Conservation (phyloP, 2,113 vertebrate genomes). For the Steatornis caripensis region DNA sequence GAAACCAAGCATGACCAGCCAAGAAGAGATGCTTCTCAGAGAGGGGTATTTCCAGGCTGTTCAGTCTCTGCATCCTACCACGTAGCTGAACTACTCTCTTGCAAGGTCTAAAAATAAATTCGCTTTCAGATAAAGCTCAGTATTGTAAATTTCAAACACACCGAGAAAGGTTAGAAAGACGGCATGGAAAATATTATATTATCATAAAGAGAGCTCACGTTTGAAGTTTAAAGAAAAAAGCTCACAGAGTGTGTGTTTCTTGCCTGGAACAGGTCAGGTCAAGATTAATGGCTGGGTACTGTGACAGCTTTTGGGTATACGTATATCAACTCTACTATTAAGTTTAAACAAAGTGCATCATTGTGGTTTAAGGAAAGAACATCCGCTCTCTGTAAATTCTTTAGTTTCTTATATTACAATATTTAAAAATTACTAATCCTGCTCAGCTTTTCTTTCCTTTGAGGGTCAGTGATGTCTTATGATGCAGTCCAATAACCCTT, state of each 20-base stretch:
- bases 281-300: background rate
- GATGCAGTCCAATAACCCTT: background rate
- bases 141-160: background rate
- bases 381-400: background rate
- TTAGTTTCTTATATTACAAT: background rate
- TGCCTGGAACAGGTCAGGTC: background rate
- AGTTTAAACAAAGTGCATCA: background rate
- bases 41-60: background rate
- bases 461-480: background rate
- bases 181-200: background rate
- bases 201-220: background rate
- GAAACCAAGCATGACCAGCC: background rate
- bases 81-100: background rate
- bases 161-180: background rate
- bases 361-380: background rate
- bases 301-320: background rate
- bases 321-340: background rate
- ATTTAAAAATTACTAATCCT: background rate
- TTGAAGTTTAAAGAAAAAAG: slow-evolving; percentile 17
- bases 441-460: background rate
- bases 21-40: background rate
- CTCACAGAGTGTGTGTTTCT: background rate
- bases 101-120: slow-evolving; percentile 10
- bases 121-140: background rate
- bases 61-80: background rate